Evolutionary conservation across 2,113 vertebrate species (phyloP).

Genomic region (Lepus europaeus): DNA sequence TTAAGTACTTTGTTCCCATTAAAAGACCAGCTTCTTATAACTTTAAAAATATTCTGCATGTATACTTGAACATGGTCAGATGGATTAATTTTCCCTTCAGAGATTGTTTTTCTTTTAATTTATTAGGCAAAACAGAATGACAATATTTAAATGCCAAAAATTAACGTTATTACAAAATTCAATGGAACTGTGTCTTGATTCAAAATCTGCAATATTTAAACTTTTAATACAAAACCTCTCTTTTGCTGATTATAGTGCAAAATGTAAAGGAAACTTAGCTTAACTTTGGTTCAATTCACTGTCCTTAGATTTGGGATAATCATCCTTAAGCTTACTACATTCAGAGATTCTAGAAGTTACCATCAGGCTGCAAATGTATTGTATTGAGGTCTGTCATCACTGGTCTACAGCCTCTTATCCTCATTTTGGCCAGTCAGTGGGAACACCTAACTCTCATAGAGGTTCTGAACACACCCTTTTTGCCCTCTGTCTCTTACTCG

Average conservation of each 20-base stretch:
- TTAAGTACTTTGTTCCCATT: background rate
- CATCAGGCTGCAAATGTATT: background rate
- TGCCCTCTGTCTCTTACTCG: background rate
- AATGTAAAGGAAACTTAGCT: background rate
- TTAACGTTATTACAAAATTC: background rate
- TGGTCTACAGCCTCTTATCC: background rate
- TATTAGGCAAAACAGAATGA: background rate
- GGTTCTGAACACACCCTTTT: background rate
- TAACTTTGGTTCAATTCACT: background rate
- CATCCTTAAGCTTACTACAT: background rate
- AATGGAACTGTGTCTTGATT: background rate
- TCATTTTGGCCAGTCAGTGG: background rate
- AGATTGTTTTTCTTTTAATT: background rate
- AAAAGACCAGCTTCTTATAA: background rate
- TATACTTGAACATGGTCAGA: background rate
- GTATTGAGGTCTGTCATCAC: background rate
- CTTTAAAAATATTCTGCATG: background rate
- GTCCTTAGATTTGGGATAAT: background rate
- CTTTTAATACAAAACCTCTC: background rate
- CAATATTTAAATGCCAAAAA: background rate
- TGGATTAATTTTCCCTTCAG: background rate
- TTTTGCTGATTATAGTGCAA: slow-evolving; percentile 4
- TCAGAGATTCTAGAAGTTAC: background rate
- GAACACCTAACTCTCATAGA: background rate
- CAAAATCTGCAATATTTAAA: background rate